A percentile compares a stretch with the other conserved stretches of the same genome.
phyloP scores from a whole-genome alignment of 2,888 invertebrate genomes.

The Alloplasta piceator region DNA sequence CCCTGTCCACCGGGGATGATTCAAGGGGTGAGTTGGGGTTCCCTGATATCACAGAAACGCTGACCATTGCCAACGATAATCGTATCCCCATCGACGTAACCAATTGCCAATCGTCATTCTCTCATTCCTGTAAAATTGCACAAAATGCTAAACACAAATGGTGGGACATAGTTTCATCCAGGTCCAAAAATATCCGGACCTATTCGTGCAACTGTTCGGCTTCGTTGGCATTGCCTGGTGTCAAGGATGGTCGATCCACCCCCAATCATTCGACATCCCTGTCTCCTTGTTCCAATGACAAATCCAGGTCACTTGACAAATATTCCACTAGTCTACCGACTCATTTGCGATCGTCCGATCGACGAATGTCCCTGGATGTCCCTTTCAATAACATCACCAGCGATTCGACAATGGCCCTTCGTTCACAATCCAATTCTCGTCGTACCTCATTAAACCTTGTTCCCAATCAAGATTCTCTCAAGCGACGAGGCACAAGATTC shows the following conservation, averaged over 20 bases:
- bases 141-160: neutral
- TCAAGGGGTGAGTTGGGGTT: constrained; percentile 75
- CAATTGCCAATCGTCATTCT: neutral
- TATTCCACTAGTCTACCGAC: constrained; percentile 40
- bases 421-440: constrained; percentile 13
- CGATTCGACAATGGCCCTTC: neutral
- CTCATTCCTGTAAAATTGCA: neutral
- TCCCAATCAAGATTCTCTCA: constrained; percentile 23
- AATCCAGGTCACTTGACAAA: neutral
- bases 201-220: constrained; percentile 11
- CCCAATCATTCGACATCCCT: neutral
- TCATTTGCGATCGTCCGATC: neutral
- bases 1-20: constrained; percentile 73
- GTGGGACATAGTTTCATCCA: neutral
- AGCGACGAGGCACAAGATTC: constrained; percentile 7
- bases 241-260: neutral
- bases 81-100: constrained; percentile 19
- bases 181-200: neutral
- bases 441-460: constrained; percentile 6
- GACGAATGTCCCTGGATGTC: constrained; percentile 23
- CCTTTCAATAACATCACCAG: constrained; percentile 17
- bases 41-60: neutral
- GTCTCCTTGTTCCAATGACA: constrained; percentile 9
- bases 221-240: neutral
- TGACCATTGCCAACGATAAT: neutral